Conservation (phyloP, 2,113 vertebrate species). For the Xenopus laevis region DNA sequence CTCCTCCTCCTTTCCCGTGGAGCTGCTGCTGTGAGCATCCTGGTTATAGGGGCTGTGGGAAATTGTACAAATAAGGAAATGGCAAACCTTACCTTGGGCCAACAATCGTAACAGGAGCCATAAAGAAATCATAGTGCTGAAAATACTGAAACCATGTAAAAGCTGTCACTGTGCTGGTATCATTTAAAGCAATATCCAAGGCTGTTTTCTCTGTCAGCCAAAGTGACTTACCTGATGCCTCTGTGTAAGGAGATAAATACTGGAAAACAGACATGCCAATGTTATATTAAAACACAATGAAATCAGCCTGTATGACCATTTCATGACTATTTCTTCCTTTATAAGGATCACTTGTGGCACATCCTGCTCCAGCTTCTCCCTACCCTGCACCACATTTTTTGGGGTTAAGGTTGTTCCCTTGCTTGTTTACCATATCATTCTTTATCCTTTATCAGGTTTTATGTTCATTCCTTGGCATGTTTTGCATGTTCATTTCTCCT, state of each 20-base stretch:
- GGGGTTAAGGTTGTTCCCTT: neutral
- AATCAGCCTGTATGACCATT: neutral
- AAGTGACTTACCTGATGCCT: too few relatives aligned
- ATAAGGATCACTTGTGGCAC: neutral
- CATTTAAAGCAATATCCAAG: too few relatives aligned
- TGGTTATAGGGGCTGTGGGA: neutral
- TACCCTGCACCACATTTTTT: neutral
- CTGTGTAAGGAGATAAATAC: too few relatives aligned
- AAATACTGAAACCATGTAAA: too few relatives aligned
- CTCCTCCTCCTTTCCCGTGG: neutral
- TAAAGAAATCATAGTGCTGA: too few relatives aligned
- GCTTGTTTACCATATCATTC: neutral
- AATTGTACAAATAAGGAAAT: neutral
- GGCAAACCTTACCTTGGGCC: neutral
- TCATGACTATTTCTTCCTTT: neutral
- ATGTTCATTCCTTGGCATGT: neutral
- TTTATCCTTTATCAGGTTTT: neutral
- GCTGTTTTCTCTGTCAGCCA: too few relatives aligned
- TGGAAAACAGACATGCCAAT: neutral
- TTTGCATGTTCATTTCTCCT: neutral
- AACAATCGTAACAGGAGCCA: too few relatives aligned
- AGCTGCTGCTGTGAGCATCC: neutral
- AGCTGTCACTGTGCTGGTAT: too few relatives aligned
- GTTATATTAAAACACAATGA: constrained; percentile 2
- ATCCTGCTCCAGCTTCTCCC: neutral